Base-by-base conservation (phyloP, 2,888 invertebrate genomes). In the Andrena minutula region DNA sequence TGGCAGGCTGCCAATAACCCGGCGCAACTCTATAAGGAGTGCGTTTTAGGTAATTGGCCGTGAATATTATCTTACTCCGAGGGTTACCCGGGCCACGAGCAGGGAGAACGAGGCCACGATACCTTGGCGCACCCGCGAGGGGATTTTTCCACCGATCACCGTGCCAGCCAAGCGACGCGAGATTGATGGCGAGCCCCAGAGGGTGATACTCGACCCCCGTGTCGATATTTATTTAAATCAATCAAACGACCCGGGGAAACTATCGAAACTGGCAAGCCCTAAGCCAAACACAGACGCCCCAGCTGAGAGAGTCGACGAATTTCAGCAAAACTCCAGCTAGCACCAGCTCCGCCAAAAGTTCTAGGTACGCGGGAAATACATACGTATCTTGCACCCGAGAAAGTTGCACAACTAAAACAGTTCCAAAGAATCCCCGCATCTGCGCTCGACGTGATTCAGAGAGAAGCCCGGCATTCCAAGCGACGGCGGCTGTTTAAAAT, bases 41-140 rank as follows among this genome's bases (percentile, higher is more conserved):
- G 83, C 84, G 84, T 90, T 91, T 91, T 89, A 89, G 91, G 89
- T 91, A 91, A 91, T 91, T 91, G 90, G 85, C 88, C 87, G 89
- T 91, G 90, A 91, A 91, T 86, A 90, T 91, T 87, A 90, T 90
- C 85, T 87, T 86, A 88, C 87, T 66, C 26, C 60, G 26, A 72
- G 86, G 84, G 83, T 80, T 77, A 78, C 47, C 23, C 71, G 77
- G 83, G 80, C 76, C 82, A 65, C 69, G 71, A 79, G 53, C 64
- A 63, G 28, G 70, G 68, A 70, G 72, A 69, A 66, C 58, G 61
- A 61, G 71, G 77, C 66, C 56, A 51, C 35, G 86, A 86, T 89
- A 81, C 87, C 88, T 89, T 87, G n/a, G 83, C 83, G 81, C 88
- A 85, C 84, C 75, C 80, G 83, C 83, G 79, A 84, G 79, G 88